These are phyloP conservation scores for Rhynchomys soricoides DNA, from an alignment of 2,113 vertebrate genomes.

Conservation along the genomic window DNA sequence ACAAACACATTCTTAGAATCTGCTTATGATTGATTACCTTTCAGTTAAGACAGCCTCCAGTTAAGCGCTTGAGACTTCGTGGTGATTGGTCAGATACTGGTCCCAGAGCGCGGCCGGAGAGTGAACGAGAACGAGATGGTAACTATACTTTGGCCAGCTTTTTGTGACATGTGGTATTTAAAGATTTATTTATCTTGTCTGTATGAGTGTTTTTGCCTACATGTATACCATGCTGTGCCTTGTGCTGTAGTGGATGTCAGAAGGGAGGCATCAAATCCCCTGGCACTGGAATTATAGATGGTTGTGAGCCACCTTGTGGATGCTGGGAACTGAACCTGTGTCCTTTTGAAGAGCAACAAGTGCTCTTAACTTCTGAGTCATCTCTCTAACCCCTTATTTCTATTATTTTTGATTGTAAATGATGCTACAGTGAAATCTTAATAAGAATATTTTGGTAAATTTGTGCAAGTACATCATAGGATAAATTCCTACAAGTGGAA, in stretches of 20 bases:
- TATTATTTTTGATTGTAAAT: background rate
- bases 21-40: background rate
- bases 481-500: background rate
- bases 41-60: constrained; percentile 96
- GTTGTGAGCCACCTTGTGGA: background rate
- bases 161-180: background rate
- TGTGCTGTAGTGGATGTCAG: background rate
- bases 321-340: background rate
- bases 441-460: background rate
- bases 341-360: background rate
- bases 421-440: background rate
- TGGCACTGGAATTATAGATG: background rate
- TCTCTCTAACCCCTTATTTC: background rate
- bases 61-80: constrained; percentile 95
- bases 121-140: constrained; percentile 98
- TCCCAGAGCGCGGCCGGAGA: constrained; percentile 97
- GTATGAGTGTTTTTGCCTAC: background rate
- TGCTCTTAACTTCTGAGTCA: background rate
- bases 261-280: background rate
- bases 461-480: background rate
- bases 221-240: background rate
- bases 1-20: background rate
- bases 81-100: constrained; percentile 99
- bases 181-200: background rate
- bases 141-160: constrained; percentile 71